phyloP scores from a whole-genome alignment of 2,888 invertebrate species.

The Fissipunctia ypsillon region DNA sequence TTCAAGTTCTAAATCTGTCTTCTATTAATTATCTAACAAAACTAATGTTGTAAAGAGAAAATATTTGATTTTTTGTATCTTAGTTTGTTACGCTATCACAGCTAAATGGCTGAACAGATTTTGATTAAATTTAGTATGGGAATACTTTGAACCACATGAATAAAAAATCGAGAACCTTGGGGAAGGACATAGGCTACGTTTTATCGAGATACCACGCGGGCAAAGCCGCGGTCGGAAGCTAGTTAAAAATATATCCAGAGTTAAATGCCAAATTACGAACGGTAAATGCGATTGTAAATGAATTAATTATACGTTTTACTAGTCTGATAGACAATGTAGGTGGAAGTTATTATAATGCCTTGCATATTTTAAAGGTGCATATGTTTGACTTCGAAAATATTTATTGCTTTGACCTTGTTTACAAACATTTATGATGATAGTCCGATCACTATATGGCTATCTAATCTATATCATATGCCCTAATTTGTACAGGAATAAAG shows the following conservation, averaged over 20 bases:
- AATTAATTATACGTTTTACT: not conserved
- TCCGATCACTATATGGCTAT: conserved; percentile 15
- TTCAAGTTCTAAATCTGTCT: not conserved
- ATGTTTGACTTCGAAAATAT: conserved; percentile 1
- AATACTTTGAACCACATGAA: too few relatives aligned
- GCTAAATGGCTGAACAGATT: too few relatives aligned
- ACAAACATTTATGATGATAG: conserved; percentile 5
- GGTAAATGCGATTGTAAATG: not conserved
- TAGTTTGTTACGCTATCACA: too few relatives aligned
- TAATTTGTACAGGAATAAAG: conserved; percentile 38
- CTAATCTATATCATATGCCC: conserved; percentile 32
- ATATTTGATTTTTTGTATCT: too few relatives aligned
- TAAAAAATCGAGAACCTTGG: too few relatives aligned
- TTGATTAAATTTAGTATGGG: too few relatives aligned
- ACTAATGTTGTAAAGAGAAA: too few relatives aligned
- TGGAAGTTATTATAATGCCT: conserved; percentile 5
- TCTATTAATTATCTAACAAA: too few relatives aligned
- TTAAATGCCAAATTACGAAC: not conserved
- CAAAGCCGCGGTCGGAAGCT: too few relatives aligned
- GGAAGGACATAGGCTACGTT: too few relatives aligned
- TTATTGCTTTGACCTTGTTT: conserved; percentile 15
- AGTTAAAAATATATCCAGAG: too few relatives aligned
- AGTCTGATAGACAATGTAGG: conserved; percentile 1
- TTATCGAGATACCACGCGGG: too few relatives aligned
- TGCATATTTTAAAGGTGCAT: conserved; percentile 5